phyloP scores from a whole-genome alignment of 2,797 vertebrate genomes.

The Macrochelys suwanniensis region DNA sequence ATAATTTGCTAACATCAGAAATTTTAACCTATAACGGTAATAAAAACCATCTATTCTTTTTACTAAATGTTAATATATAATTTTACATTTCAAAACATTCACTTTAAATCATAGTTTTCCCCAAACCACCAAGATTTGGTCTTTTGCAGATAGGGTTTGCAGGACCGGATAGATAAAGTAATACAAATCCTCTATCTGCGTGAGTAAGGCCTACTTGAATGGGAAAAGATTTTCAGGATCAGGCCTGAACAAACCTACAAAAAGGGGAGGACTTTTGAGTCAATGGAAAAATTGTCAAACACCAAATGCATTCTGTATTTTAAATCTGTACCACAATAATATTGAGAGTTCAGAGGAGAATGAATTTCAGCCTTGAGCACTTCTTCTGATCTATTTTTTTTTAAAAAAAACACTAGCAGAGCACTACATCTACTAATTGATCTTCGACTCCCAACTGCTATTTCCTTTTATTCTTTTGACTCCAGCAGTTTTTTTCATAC shows the following conservation, averaged over 20 bases:
- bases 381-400: background rate
- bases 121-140: background rate
- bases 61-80: background rate
- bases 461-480: background rate
- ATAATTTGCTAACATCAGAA: background rate
- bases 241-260: background rate
- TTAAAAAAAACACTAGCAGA: background rate
- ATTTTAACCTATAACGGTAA: background rate
- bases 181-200: too few species aligned
- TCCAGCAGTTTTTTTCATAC: background rate
- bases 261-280: background rate
- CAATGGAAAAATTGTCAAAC: background rate
- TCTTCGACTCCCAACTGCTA: background rate
- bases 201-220: background rate
- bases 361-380: rapidly evolving
- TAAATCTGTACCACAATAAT: background rate
- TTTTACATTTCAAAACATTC: background rate
- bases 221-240: background rate
- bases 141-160: background rate
- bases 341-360: background rate
- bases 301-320: background rate
- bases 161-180: too few species aligned
- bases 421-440: background rate
- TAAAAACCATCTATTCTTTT: background rate
- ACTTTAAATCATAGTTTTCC: background rate